Conservation (phyloP, 2,113 vertebrate genomes). For the Grammomys dolichurus region DNA sequence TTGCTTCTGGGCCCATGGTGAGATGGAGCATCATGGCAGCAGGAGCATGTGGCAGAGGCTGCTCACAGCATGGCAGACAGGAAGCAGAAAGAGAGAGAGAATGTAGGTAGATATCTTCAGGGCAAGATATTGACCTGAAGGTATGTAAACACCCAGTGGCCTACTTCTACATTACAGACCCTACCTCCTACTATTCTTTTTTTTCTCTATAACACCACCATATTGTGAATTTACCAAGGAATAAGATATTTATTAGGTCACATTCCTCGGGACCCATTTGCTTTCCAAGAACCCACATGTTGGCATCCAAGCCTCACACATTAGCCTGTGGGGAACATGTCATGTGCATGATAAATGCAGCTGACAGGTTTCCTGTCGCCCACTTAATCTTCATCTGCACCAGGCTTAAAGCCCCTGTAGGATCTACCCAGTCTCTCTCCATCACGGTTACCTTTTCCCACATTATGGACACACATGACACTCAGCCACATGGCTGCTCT, state of each 20-base stretch:
- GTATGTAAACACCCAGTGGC: too few species aligned
- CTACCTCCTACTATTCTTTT: neutral
- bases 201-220: too few species aligned
- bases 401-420: neutral
- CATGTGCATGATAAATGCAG: neutral
- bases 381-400: fast-evolving
- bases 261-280: neutral
- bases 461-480: fast-evolving
- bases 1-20: neutral
- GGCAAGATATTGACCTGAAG: neutral
- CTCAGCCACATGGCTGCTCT: neutral
- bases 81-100: neutral
- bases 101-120: neutral
- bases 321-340: neutral
- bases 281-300: neutral
- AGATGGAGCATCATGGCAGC: neutral
- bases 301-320: neutral
- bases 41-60: neutral
- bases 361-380: neutral
- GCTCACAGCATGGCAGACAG: neutral
- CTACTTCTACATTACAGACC: neutral
- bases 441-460: too few species aligned
- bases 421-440: neutral
- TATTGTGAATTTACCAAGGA: neutral
- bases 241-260: neutral